Evolutionary conservation across 2,797 vertebrate species (phyloP).

Genomic region (Sardinella longiceps): DNA sequence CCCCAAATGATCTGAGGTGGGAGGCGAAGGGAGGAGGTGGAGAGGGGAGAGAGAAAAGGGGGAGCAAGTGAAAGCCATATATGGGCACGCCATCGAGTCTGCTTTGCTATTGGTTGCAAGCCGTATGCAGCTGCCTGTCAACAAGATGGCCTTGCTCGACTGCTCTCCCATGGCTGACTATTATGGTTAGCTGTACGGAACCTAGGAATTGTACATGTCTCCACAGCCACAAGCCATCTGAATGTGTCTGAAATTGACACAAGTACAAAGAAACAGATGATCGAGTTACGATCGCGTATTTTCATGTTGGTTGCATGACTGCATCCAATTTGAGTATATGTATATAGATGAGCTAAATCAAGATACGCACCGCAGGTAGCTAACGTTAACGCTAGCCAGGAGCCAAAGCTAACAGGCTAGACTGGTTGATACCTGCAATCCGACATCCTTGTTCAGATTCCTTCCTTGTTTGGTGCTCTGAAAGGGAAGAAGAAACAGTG

Average conservation of each 20-base stretch:
- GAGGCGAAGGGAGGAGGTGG: slow-evolving; percentile 29
- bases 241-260: slow-evolving; percentile 1
- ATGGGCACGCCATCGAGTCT: slow-evolving; percentile 86
- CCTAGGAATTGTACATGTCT: slow-evolving; percentile 48
- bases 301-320: neutral
- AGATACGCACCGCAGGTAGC: slow-evolving; percentile 52
- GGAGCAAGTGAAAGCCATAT: slow-evolving; percentile 79
- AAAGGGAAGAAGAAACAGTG: slow-evolving; percentile 6
- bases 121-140: slow-evolving; percentile 85
- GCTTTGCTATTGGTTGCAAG: slow-evolving; percentile 78
- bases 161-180: slow-evolving; percentile 69
- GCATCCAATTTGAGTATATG: slow-evolving; percentile 1
- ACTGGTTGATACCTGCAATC: slow-evolving; percentile 19
- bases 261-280: neutral
- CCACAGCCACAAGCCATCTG: neutral
- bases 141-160: slow-evolving; percentile 85
- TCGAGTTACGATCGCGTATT: neutral
- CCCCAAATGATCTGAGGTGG: neutral
- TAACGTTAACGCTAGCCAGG: slow-evolving; percentile 64
- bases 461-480: slow-evolving; percentile 13
- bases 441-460: slow-evolving; percentile 27
- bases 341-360: slow-evolving; percentile 18
- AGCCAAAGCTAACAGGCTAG: slow-evolving; percentile 24
- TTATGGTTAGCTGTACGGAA: slow-evolving; percentile 69
- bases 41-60: slow-evolving; percentile 49